Evolutionary conservation across 2,888 invertebrate species (phyloP), one percentile per base, ranked within the genome.

Genomic region (Nezara viridula): DNA sequence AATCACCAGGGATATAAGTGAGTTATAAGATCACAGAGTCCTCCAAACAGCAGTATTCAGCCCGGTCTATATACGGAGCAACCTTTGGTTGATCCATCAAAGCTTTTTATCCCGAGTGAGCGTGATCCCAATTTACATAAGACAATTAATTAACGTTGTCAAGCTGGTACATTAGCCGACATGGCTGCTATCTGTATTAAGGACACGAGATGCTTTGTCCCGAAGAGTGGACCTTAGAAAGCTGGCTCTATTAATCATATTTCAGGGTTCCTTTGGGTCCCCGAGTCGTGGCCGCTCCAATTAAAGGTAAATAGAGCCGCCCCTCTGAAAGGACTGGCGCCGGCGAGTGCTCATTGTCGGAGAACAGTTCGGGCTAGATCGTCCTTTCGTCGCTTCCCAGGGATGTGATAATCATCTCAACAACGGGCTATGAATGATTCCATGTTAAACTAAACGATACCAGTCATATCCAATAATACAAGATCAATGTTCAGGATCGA

Each of bases 71-170:
- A 73, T 73, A 73, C 16, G 66, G 66, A 73, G 32, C 60, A 24
- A 19, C 19, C 2, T 27, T 73, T 37, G n/a, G 3, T 81, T 44
- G 44, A 47, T 81, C 81, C 81, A n/a, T 81, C 81, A 81, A n/a
- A 44, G 44, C 24, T 81, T 47, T 81, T 44, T 81, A 47, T 81
- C 44, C 81, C n/a, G 21, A 44, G n/a, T 44, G 88, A 60, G 88
- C 88, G 88, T 88, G 88, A 88, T 88, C 73, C 44, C 44, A 44
- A 88, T 88, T 88, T 73, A 88, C 88, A 88, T 88, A 88, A 88
- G 88, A 19, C 88, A 73, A 88, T 88, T 88, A 88, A 88, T 88
- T 73, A 88, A 88, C 66, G 88, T 66, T 88, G 88, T 88, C 88
- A 73, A 88, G 73, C 49, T 73, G 21, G 37, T 47, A 88, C 88